phyloP scores from a whole-genome alignment of 2,888 invertebrate genomes.

The Muscina levida region DNA sequence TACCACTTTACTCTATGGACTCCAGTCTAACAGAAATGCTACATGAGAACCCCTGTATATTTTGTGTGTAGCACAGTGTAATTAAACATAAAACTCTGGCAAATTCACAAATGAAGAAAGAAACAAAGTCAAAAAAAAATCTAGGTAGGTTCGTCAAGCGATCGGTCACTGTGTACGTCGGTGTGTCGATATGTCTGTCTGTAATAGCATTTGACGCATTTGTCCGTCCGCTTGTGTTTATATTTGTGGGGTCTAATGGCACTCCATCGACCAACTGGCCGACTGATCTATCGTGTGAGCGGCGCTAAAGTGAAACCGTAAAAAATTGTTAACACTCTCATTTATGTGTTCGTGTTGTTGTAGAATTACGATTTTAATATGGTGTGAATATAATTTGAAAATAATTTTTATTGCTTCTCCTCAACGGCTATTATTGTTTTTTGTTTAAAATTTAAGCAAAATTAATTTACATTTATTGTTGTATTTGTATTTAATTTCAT shows the following conservation, averaged over 20 bases:
- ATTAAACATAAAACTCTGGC: neutral
- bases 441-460: neutral
- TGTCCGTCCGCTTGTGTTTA: neutral
- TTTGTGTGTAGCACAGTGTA: neutral
- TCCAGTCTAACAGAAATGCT: neutral
- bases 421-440: neutral
- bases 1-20: no score
- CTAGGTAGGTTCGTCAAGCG: neutral
- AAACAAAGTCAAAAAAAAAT: constrained; percentile 2
- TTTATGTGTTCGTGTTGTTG: constrained; percentile 15
- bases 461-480: constrained; percentile 38
- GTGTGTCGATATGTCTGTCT: neutral
- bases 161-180: neutral
- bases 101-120: neutral
- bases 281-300: neutral
- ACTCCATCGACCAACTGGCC: neutral
- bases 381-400: constrained; percentile 38
- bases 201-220: no score
- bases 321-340: constrained; percentile 6
- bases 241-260: neutral
- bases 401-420: constrained; percentile 34
- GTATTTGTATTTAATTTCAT: neutral
- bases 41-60: no score
- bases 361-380: constrained; percentile 12
- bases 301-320: constrained; percentile 41